Percentiles rank a stretch among this genome's conserved stretches.
Conservation (phyloP, 2,797 vertebrate species). For the Clarias pachynema region DNA sequence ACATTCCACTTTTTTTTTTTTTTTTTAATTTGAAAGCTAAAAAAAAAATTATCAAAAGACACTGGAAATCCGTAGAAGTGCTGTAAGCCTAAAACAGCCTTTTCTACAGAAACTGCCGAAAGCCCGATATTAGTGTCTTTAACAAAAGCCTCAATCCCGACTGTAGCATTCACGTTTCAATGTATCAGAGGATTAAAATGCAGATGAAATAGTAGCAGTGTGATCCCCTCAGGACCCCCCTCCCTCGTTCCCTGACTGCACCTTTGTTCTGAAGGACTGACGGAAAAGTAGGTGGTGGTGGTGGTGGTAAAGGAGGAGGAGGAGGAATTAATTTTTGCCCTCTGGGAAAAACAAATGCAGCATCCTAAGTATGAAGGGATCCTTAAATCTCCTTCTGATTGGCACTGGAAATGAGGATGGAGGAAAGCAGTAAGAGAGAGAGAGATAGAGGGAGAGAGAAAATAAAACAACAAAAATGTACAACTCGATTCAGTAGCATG, state of each 20-base stretch:
- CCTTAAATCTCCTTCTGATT: slow-evolving; percentile 79
- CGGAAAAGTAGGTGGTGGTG: slow-evolving; percentile 64
- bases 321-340: slow-evolving; percentile 84
- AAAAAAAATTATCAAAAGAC: slow-evolving; percentile 50
- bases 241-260: slow-evolving; percentile 66
- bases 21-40: not conserved
- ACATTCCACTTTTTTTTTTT: not conserved
- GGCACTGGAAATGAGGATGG: slow-evolving; percentile 69
- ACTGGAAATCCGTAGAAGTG: slow-evolving; percentile 73
- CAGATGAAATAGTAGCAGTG: slow-evolving; percentile 83
- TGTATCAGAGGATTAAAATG: slow-evolving; percentile 84
- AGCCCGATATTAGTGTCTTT: slow-evolving; percentile 84
- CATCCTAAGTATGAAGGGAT: slow-evolving; percentile 77
- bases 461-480: not conserved
- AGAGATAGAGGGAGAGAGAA: slow-evolving; percentile 7
- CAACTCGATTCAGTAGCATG: not conserved
- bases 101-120: slow-evolving; percentile 74
- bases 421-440: slow-evolving; percentile 38
- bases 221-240: slow-evolving; percentile 81
- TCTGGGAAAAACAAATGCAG: slow-evolving; percentile 78
- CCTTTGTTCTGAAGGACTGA: slow-evolving; percentile 76
- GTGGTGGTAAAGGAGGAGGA: slow-evolving; percentile 69
- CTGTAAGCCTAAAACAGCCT: slow-evolving; percentile 69
- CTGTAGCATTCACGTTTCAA: slow-evolving; percentile 74
- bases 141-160: slow-evolving; percentile 81